phyloP scores from a whole-genome alignment of 2,888 invertebrate genomes.

The Lasiommata megera region DNA sequence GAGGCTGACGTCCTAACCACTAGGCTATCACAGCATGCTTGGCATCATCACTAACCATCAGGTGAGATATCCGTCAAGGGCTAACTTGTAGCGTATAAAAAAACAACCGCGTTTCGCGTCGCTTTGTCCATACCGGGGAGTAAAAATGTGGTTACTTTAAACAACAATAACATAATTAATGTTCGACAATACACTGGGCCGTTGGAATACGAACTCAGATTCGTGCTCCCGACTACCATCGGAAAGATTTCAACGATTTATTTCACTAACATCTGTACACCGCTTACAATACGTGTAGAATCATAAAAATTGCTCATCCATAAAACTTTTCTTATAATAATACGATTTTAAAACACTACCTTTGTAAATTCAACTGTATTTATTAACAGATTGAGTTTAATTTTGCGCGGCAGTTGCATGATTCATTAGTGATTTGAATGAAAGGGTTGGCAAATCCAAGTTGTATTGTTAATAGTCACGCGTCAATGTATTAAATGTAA shows the following conservation, averaged over 20 bases:
- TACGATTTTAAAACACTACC: slow-evolving; percentile 47
- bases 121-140: background rate
- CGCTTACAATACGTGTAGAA: slow-evolving; percentile 56
- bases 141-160: slow-evolving; percentile 10
- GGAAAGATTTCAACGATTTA: slow-evolving; percentile 44
- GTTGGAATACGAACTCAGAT: slow-evolving; percentile 14
- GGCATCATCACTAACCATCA: no score
- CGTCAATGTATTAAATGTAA: slow-evolving; percentile 69
- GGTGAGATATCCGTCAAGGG: no score
- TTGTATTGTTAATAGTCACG: slow-evolving; percentile 77
- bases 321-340: slow-evolving; percentile 66
- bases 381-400: slow-evolving; percentile 35
- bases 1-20: no score
- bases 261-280: slow-evolving; percentile 41
- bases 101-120: no score
- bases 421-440: slow-evolving; percentile 71
- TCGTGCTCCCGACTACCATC: slow-evolving; percentile 40
- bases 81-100: no score
- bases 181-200: slow-evolving; percentile 20
- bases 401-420: slow-evolving; percentile 35
- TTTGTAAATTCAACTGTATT: slow-evolving; percentile 39
- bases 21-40: no score
- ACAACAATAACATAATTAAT: slow-evolving; percentile 32
- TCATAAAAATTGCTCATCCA: slow-evolving; percentile 77
- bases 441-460: slow-evolving; percentile 80